A percentile compares a stretch with the other conserved stretches of the same genome.
Evolutionary conservation across 2,797 vertebrate genomes (phyloP).

Genomic region (Phoxinus dragarum): DNA sequence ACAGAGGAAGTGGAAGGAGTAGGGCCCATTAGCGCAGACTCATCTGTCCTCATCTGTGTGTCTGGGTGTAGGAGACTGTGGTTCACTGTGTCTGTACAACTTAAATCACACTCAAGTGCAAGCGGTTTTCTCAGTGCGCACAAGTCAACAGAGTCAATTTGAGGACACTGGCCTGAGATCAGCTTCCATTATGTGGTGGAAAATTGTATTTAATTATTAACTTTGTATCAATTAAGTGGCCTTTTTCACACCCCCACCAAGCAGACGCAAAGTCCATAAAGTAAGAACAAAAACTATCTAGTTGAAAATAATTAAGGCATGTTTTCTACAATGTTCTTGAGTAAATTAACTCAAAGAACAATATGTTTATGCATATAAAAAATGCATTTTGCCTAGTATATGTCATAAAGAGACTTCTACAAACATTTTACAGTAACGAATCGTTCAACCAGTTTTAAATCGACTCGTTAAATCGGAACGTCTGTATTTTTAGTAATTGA

Average conservation of each 20-base stretch:
- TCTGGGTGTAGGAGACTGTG: constrained; percentile 38
- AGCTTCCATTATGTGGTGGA: neutral
- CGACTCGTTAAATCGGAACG: neutral
- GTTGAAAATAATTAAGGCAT: neutral
- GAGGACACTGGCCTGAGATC: neutral
- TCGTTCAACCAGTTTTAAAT: neutral
- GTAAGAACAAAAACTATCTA: neutral
- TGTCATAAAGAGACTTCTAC: neutral
- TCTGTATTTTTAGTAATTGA: neutral
- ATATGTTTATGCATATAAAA: neutral
- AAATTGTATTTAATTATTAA: neutral
- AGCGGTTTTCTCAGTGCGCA: neutral
- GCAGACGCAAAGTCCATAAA: neutral
- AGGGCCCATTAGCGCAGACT: constrained; percentile 63
- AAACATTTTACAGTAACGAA: neutral
- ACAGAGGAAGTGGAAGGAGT: constrained; percentile 28
- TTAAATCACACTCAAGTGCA: constrained; percentile 39
- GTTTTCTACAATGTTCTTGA: neutral
- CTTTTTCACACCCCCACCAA: neutral
- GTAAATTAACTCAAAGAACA: neutral
- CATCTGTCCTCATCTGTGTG: constrained; percentile 68
- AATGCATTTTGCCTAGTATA: too few relatives aligned
- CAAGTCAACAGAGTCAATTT: neutral
- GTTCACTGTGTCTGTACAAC: constrained; percentile 28
- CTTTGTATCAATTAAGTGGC: neutral